Evolutionary conservation across 2,113 vertebrate species (phyloP).

Genomic region (Scophthalmus maximus): DNA sequence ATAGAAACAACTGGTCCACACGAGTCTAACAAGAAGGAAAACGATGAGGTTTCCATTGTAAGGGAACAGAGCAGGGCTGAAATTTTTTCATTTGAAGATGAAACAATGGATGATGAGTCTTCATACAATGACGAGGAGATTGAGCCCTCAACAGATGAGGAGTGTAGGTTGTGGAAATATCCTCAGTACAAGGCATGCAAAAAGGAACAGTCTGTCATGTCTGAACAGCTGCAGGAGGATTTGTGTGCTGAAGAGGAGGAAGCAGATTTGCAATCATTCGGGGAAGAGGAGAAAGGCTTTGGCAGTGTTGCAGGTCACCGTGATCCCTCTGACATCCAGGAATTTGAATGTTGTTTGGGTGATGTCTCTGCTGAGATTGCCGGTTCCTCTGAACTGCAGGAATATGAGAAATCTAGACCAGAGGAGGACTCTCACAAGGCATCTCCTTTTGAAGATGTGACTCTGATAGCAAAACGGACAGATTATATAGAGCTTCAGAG

Average conservation of each 20-base stretch:
- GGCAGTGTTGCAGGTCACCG: neutral
- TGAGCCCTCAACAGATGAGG: slow-evolving; percentile 70
- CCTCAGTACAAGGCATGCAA: slow-evolving; percentile 1
- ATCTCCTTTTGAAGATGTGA: neutral
- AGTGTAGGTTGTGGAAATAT: slow-evolving; percentile 62
- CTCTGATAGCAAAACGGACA: neutral
- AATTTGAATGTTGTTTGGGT: neutral
- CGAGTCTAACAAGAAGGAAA: neutral
- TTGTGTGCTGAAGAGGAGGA: neutral
- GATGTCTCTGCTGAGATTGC: slow-evolving; percentile 6
- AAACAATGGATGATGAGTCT: slow-evolving; percentile 7
- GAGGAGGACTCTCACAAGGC: neutral
- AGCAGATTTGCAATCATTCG: neutral
- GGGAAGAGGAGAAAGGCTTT: neutral
- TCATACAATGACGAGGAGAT: slow-evolving; percentile 39
- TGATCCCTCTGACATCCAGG: slow-evolving; percentile 8
- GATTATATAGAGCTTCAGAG: neutral
- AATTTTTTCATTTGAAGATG: slow-evolving; percentile 11
- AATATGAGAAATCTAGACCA: neutral
- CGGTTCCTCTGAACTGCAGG: neutral
- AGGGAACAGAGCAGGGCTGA: neutral
- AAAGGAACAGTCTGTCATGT: neutral
- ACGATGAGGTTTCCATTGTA: neutral
- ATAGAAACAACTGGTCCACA: slow-evolving; percentile 1
- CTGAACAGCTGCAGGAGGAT: neutral